Percentiles rank a stretch among this genome's conserved stretches.
Evolutionary conservation across 2,888 invertebrate species (phyloP).

Genomic region (Rhabditoides inermis): DNA sequence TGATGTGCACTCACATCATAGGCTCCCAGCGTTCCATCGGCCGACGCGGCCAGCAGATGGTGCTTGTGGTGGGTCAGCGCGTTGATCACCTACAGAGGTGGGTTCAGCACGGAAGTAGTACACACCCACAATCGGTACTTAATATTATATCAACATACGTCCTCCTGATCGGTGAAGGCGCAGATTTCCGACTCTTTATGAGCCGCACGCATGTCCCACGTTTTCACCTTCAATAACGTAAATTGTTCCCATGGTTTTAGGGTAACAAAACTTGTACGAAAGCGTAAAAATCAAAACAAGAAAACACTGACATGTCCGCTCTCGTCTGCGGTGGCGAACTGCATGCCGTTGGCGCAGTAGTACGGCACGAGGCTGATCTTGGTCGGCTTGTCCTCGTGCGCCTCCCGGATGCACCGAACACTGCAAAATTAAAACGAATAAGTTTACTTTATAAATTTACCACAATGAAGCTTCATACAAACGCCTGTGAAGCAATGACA

Average conservation of each 20-base stretch:
- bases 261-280: background rate
- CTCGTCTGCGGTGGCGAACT: slow-evolving; percentile 37
- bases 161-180: slow-evolving; percentile 33
- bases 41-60: slow-evolving; percentile 23
- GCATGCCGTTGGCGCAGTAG: too few species aligned
- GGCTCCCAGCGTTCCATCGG: slow-evolving; percentile 26
- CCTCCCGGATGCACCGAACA: slow-evolving; percentile 15
- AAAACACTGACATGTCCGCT: slow-evolving; percentile 22
- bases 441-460: background rate
- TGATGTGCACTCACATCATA: slow-evolving; percentile 16
- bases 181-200: slow-evolving; percentile 21
- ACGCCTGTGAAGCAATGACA: too few species aligned
- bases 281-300: background rate
- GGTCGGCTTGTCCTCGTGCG: slow-evolving; percentile 22
- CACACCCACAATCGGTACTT: too few species aligned
- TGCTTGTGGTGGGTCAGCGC: slow-evolving; percentile 21
- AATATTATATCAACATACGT: slow-evolving; percentile 12
- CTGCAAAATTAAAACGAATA: slow-evolving; percentile 8
- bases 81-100: slow-evolving; percentile 17
- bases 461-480: background rate
- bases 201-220: slow-evolving; percentile 35
- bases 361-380: slow-evolving; percentile 26
- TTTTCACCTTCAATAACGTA: slow-evolving; percentile 21
- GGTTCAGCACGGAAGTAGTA: background rate
- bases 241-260: background rate